A percentile compares a stretch with the other conserved stretches of the same genome.
Evolutionary conservation across 2,113 vertebrate genomes (phyloP).

Genomic region (Tetrao urogallus): DNA sequence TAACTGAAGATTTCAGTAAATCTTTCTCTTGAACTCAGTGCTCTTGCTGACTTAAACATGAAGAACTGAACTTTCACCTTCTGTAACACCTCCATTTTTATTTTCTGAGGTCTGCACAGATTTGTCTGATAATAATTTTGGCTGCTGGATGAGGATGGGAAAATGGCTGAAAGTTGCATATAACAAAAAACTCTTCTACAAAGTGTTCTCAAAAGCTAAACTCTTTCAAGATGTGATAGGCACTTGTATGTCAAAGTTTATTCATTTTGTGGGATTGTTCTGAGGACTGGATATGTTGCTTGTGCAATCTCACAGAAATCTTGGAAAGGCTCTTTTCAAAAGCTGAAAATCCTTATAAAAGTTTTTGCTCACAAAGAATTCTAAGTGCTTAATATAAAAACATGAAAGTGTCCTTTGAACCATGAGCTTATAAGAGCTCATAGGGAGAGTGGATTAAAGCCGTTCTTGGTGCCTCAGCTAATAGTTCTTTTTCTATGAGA

Average conservation of each 20-base stretch:
- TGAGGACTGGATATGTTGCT: slow-evolving; percentile 5
- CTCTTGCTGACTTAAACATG: not conserved
- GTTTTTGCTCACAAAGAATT: not conserved
- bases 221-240: slow-evolving; percentile 46
- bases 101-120: not conserved
- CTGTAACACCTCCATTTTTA: not conserved
- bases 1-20: not conserved
- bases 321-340: slow-evolving; percentile 16
- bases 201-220: slow-evolving; percentile 38
- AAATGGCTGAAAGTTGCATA: not conserved
- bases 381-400: slow-evolving; percentile 1
- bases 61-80: not conserved
- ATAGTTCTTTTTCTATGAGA: not conserved
- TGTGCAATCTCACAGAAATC: slow-evolving; percentile 32
- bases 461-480: not conserved
- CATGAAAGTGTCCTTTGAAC: not conserved
- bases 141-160: not conserved
- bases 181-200: not conserved
- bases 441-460: not conserved
- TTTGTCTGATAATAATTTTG: not conserved
- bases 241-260: slow-evolving; percentile 37
- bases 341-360: slow-evolving; percentile 1
- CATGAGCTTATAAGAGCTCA: slow-evolving; percentile 14
- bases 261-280: slow-evolving; percentile 3
- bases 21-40: not conserved